Conservation (phyloP, 2,888 invertebrate genomes). For the Seira sanloemensis region DNA sequence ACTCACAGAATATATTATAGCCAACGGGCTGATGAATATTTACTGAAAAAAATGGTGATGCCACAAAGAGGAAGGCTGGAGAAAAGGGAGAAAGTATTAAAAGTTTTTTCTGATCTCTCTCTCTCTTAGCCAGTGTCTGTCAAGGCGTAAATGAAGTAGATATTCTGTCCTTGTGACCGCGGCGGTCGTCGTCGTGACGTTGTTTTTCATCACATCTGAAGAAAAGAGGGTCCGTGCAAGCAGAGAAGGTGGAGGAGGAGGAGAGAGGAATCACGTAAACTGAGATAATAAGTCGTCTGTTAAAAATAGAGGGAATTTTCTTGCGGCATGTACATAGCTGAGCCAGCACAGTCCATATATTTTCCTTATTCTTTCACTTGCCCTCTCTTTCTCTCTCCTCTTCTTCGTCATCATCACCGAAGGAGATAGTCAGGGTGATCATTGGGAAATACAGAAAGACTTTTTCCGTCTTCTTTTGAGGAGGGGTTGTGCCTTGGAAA, state of each 20-base stretch:
- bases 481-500: neutral
- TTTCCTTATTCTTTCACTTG: too few species aligned
- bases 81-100: slow-evolving; percentile 56
- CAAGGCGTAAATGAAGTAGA: slow-evolving; percentile 61
- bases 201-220: slow-evolving; percentile 11
- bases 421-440: neutral
- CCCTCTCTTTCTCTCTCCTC: neutral
- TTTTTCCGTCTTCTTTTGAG: neutral
- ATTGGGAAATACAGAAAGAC: neutral
- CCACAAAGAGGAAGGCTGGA: slow-evolving; percentile 9
- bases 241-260: neutral
- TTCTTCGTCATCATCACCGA: neutral
- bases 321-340: neutral
- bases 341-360: neutral
- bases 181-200: slow-evolving; percentile 36
- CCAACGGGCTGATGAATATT: slow-evolving; percentile 46
- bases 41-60: slow-evolving; percentile 20
- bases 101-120: slow-evolving; percentile 51
- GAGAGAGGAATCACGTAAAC: slow-evolving; percentile 7
- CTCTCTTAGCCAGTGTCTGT: slow-evolving; percentile 48
- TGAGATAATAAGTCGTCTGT: neutral
- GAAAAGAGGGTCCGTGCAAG: neutral
- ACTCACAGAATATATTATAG: slow-evolving; percentile 6
- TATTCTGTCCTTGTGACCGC: slow-evolving; percentile 63
- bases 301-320: neutral